phyloP scores from a whole-genome alignment of 1,140 invertebrate species.

The Myzus persicae region DNA sequence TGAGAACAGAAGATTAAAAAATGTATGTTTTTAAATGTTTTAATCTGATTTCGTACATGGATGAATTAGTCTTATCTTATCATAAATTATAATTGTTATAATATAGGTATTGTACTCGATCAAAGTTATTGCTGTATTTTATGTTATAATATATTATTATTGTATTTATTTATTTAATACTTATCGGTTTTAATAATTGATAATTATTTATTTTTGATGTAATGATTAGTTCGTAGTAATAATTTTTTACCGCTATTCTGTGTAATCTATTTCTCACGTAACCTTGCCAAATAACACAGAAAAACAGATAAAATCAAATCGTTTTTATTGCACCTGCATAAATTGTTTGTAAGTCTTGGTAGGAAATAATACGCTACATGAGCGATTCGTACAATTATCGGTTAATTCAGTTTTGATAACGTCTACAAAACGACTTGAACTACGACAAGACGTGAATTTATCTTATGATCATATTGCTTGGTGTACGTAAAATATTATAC shows the following conservation, averaged over 20 bases:
- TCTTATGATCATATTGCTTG: too few species aligned
- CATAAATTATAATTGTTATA: not conserved
- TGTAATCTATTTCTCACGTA: not conserved
- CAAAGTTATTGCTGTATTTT: not conserved
- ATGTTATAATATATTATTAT: not conserved
- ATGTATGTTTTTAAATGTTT: not conserved
- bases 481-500: not conserved
- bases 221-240: not conserved
- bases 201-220: not conserved
- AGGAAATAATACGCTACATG: not conserved
- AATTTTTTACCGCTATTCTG: not conserved
- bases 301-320: not conserved
- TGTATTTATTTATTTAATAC: not conserved
- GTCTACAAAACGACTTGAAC: not conserved
- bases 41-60: not conserved
- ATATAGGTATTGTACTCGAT: not conserved
- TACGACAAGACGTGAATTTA: not conserved
- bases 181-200: not conserved
- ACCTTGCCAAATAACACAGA: not conserved
- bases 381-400: not conserved
- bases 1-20: too few species aligned
- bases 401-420: not conserved
- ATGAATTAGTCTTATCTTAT: too few species aligned
- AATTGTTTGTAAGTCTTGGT: not conserved
- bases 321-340: not conserved